phyloP scores from a whole-genome alignment of 2,888 invertebrate genomes.

The Latrodectus elegans region DNA sequence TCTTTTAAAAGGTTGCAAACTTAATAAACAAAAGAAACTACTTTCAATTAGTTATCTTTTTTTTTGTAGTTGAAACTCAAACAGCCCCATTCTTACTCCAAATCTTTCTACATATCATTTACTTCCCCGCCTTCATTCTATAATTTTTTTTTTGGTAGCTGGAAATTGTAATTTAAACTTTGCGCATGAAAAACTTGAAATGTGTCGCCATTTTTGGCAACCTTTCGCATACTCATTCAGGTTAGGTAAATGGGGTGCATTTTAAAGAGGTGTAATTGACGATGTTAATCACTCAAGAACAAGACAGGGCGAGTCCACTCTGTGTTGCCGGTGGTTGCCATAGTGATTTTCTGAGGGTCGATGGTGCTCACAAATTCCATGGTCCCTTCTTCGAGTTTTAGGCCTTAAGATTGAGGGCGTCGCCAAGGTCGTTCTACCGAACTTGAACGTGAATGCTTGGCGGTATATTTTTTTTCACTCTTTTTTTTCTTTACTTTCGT shows the following conservation, averaged over 20 bases:
- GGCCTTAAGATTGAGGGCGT: conserved; percentile 45
- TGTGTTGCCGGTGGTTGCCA: conserved; percentile 45
- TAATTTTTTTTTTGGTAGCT: too few relatives aligned
- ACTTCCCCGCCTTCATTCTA: too few relatives aligned
- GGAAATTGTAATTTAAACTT: too few relatives aligned
- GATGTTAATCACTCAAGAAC: conserved; percentile 64
- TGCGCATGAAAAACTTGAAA: neutral
- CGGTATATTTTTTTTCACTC: neutral
- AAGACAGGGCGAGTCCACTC: conserved; percentile 15
- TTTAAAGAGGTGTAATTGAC: conserved; percentile 57
- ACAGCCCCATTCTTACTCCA: too few relatives aligned
- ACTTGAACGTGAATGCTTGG: neutral
- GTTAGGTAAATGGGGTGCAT: conserved; percentile 38
- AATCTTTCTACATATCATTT: too few relatives aligned
- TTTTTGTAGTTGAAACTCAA: too few relatives aligned
- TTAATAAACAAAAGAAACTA: too few relatives aligned
- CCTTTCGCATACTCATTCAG: neutral
- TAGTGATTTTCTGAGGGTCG: conserved; percentile 29
- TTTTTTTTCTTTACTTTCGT: neutral
- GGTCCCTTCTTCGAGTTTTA: neutral
- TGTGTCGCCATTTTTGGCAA: conserved; percentile 37
- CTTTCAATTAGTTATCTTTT: too few relatives aligned
- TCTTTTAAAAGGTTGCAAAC: too few relatives aligned
- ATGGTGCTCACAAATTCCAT: conserved; percentile 3
- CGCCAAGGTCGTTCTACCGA: conserved; percentile 30